Conservation (phyloP, 2,888 invertebrate species). For the Dynastes grantii region DNA sequence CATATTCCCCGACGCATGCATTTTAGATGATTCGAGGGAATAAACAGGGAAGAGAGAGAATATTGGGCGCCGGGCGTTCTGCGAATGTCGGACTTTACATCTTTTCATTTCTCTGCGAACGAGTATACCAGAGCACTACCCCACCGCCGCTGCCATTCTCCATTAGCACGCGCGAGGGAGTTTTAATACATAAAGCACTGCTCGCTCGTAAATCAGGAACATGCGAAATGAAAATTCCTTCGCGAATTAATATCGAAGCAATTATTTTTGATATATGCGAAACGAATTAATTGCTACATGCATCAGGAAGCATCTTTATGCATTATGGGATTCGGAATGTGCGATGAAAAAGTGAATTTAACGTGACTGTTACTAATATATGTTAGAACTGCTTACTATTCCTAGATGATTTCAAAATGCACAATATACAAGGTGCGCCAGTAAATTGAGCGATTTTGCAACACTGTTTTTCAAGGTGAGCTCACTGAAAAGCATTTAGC, state of each 20-base stretch:
- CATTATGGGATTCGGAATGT: neutral
- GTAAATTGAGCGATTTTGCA: too few species aligned
- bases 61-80: neutral
- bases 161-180: slow-evolving; percentile 36
- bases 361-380: too few species aligned
- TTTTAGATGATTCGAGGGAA: slow-evolving; percentile 19
- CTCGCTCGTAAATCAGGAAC: slow-evolving; percentile 28
- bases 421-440: too few species aligned
- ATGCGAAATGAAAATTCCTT: slow-evolving; percentile 43
- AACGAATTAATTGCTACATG: slow-evolving; percentile 16
- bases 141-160: slow-evolving; percentile 22
- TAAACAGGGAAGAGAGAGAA: neutral
- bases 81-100: slow-evolving; percentile 10
- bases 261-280: slow-evolving; percentile 40
- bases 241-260: slow-evolving; percentile 33
- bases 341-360: neutral
- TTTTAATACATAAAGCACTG: slow-evolving; percentile 33
- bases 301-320: neutral
- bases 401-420: too few species aligned
- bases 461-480: too few species aligned
- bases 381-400: too few species aligned
- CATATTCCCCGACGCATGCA: neutral
- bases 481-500: too few species aligned
- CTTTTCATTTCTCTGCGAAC: neutral
- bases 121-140: neutral